Evolutionary conservation across 64 coral and sea anemone species (phyloP), one percentile per base, ranked within the genome.

Genomic region (Orbicella faveolata): DNA sequence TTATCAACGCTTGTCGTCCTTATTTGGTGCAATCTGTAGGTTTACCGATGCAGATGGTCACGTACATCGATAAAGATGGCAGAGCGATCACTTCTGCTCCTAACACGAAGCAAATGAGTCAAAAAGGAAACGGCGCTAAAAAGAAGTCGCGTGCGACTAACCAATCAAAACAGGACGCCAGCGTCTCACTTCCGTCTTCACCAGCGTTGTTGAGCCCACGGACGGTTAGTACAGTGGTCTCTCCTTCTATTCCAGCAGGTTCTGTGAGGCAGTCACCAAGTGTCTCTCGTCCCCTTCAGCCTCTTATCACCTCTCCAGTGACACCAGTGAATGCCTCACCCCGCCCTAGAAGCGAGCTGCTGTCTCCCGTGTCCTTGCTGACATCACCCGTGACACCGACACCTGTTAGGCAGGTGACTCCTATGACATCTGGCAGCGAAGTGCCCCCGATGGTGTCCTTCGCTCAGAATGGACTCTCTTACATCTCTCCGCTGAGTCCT

Each of bases 401-500:
- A 6, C 82, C 82, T 30, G 65, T 85, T 21, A 51, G 82, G 64
- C 65, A 44, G 18, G 82, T 72, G 20, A 26, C 67, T 33, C 23
- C 67, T 26, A 70, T 70, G 36, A 37, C 68, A 8, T 41, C 79
- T 4, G 70, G 76, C 20, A 79, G 83, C 76, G 92, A 89, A n/a
- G 75, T 77, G 62, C 77, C 92, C 57, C 33, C 48, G 26, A 91
- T 94, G 89, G 89, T 87, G 13, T 90, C 75, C 41, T 89, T 94
- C 81, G 89, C 65, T 16, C 89, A 94, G 13, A 91, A 25, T 26
- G 77, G 88, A 17, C 84, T 94, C 30, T 91, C 93, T 9, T 72
- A 72, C 54, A 91, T 94, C 70, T 87, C 93, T 33, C 93, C 93
- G 14, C 69, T 94, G 66, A 94, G 93, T 64, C 93, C 93, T 15